Percentiles rank a stretch among this genome's conserved stretches.
These are phyloP conservation scores for Tetramorium simillimum DNA, from an alignment of 1,140 invertebrate genomes.

Conservation along the genomic window DNA sequence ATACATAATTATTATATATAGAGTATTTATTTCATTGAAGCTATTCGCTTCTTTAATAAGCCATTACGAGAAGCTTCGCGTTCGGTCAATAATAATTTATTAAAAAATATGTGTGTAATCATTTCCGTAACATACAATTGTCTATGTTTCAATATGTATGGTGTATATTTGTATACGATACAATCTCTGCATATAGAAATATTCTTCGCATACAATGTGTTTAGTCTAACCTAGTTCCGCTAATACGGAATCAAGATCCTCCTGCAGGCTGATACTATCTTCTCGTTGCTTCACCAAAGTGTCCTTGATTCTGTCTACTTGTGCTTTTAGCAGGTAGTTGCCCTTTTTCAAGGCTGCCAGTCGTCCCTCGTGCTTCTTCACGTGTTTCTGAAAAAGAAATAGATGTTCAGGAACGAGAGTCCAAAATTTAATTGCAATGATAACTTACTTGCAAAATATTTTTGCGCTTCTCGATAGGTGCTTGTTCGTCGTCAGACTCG, in stretches of 20 bases:
- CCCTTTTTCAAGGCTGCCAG: conserved; percentile 93
- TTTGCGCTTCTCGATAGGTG: conserved; percentile 80
- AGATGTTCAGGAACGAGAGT: not conserved
- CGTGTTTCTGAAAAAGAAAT: conserved; percentile 83
- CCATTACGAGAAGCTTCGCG: conserved; percentile 22
- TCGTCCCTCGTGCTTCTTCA: conserved; percentile 91
- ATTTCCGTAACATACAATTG: conserved; percentile 60
- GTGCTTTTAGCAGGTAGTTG: conserved; percentile 93
- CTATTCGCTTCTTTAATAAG: conserved; percentile 36
- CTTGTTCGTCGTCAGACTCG: conserved; percentile 88
- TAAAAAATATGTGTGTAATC: conserved; percentile 76
- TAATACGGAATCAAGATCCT: conserved; percentile 93
- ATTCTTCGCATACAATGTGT: conserved; percentile 24
- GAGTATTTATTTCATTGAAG: not conserved
- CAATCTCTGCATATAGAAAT: conserved; percentile 64
- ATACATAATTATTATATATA: not conserved
- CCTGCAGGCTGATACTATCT: conserved; percentile 90
- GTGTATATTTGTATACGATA: conserved; percentile 58
- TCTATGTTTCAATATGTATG: conserved; percentile 68
- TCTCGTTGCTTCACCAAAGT: conserved; percentile 93
- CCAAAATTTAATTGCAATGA: not conserved
- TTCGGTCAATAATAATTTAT: conserved; percentile 75
- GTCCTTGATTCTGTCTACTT: conserved; percentile 94
- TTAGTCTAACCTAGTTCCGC: conserved; percentile 88
- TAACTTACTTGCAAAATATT: conserved; percentile 77